phyloP scores from a whole-genome alignment of 2,888 invertebrate genomes.

The Sacculina carcini region DNA sequence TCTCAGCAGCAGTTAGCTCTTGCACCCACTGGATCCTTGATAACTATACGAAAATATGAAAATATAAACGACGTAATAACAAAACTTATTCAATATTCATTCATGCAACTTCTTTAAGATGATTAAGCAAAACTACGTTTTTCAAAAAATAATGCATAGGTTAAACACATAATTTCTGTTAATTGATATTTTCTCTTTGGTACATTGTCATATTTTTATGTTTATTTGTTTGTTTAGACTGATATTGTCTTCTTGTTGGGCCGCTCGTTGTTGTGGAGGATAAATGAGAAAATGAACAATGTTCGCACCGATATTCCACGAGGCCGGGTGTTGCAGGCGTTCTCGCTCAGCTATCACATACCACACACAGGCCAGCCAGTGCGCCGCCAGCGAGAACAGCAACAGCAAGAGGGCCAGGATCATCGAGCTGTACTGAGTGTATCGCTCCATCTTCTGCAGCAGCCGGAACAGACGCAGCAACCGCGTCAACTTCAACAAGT shows the following conservation, averaged over 20 bases:
- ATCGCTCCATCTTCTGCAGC: constrained; percentile 84
- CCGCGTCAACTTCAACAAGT: constrained; percentile 74
- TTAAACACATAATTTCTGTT: background rate
- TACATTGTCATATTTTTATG: background rate
- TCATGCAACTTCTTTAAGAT: too few species aligned
- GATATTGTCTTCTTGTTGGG: background rate
- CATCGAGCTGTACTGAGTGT: constrained; percentile 83
- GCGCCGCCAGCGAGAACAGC: constrained; percentile 73
- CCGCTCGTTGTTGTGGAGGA: background rate
- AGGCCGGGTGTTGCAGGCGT: constrained; percentile 34
- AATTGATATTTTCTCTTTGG: background rate
- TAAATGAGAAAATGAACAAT: background rate
- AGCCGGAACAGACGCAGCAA: constrained; percentile 62
- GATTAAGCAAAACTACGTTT: too few species aligned
- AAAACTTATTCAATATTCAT: too few species aligned
- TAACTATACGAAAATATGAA: too few species aligned
- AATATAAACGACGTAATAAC: too few species aligned
- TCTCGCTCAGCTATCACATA: constrained; percentile 81
- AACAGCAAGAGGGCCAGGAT: constrained; percentile 80
- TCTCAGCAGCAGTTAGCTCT: too few species aligned
- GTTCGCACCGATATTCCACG: constrained; percentile 57
- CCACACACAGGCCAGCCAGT: constrained; percentile 94
- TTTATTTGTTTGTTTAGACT: background rate
- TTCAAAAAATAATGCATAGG: background rate
- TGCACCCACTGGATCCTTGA: too few species aligned